Base-by-base conservation (phyloP, 2,888 invertebrate species). In the Drosophila pegasa region DNA sequence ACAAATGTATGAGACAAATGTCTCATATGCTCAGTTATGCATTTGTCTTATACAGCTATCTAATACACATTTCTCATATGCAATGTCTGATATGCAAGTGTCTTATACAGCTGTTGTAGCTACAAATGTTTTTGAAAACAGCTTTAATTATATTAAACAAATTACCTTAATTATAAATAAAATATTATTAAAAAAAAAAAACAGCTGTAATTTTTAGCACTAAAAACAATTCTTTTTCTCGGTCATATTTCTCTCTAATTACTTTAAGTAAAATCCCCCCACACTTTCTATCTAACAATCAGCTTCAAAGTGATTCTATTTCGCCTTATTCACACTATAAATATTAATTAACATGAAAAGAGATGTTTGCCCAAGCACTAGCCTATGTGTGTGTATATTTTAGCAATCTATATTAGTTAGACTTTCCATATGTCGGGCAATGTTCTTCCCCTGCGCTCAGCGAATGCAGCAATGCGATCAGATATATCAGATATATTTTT, bases 401-500 rank as follows among this genome's bases (percentile, higher is more conserved):
- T 27, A 18, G 16, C 27, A 18, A 45, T 29, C 27, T 16, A 27
- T 45, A 45, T 27, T 45, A 27, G 45, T 45, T 45, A 6, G 45
- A 45, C n/a, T n/a, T 7, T 27, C 27, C 45, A 27, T 45, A 45
- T 27, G 45, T 45, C 45, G 8, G 9, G 16, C 10, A 27, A 50
- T 8, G 48, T 18, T 31, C 25, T 40, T 27, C 22, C 16, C 22
- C 37, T 3, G n/a, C 16, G 12, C 14, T 16, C 1, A 45, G 5
- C 1, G 25, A 50, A 25, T 41, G 33, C 22, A 51, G 37, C 33
- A 18, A 47, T 56, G 14, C 29, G 38, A 45, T 18, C 25, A 18
- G 72, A 62, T 66, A 29, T 9, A n/a, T 22, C 0, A 3, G 12
- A 3, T 16, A 16, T 62, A 9, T 47, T 35, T 48, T 16, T 29